Conservation (phyloP, 2,113 vertebrate genomes). For the Elachura formosa region DNA sequence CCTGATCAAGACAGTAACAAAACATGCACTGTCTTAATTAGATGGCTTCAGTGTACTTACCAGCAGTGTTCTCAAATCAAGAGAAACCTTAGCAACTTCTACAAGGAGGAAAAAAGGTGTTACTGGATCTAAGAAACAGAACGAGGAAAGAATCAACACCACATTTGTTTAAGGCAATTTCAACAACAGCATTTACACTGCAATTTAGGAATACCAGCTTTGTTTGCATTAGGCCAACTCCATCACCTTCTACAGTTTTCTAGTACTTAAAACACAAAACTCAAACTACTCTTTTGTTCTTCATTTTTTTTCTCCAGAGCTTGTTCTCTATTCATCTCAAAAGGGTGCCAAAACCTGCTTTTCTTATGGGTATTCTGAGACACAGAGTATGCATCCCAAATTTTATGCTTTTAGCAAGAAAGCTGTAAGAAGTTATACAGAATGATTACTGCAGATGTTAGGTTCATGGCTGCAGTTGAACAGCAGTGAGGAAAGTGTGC, state of each 20-base stretch:
- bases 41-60: not conserved
- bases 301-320: not conserved
- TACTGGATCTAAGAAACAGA: constrained; percentile 29
- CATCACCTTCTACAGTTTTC: not conserved
- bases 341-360: not conserved
- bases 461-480: not conserved
- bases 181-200: not conserved
- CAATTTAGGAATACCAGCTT: not conserved
- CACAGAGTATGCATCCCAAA: not conserved
- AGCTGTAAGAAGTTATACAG: fast-evolving
- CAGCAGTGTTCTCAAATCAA: not conserved
- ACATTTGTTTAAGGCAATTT: not conserved
- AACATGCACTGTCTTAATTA: not conserved
- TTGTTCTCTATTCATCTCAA: not conserved
- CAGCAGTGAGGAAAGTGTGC: not conserved
- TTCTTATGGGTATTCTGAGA: not conserved
- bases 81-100: not conserved
- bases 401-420: not conserved
- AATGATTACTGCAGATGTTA: not conserved
- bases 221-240: not conserved
- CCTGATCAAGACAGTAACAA: not conserved
- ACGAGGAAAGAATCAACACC: not conserved
- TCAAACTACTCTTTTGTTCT: not conserved
- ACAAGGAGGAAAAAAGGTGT: not conserved
- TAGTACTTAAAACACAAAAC: not conserved